phyloP scores from a whole-genome alignment of 2,888 invertebrate genomes.

The Apeira syringaria region DNA sequence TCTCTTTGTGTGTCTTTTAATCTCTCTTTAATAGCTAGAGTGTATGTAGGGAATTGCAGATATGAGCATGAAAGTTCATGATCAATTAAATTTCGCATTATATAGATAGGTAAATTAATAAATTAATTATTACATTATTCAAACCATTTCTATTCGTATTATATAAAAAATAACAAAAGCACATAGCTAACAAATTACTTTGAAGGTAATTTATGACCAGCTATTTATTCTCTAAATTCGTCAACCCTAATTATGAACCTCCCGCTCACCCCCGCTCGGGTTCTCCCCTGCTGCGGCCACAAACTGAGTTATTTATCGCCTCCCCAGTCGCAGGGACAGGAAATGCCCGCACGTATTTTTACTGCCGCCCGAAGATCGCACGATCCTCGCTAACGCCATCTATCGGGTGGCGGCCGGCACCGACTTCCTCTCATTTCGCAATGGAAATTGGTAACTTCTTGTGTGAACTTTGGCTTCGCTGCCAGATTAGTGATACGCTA shows the following conservation, averaged over 20 bases:
- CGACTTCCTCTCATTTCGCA: constrained; percentile 17
- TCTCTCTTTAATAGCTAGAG: no score
- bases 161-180: no score
- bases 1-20: no score
- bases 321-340: constrained; percentile 68
- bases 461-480: constrained; percentile 11
- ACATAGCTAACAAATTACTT: no score
- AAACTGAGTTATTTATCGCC: constrained; percentile 82
- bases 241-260: constrained; percentile 19
- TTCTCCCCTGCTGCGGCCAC: constrained; percentile 65
- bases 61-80: no score
- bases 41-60: no score
- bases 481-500: constrained; percentile 17
- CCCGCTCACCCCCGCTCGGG: constrained; percentile 32
- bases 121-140: no score
- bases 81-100: no score
- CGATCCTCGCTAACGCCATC: constrained; percentile 59
- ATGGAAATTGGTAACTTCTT: constrained; percentile 27
- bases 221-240: no score
- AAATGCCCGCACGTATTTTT: constrained; percentile 81
- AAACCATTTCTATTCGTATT: no score
- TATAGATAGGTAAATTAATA: no score
- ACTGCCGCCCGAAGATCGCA: constrained; percentile 64
- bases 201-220: no score
- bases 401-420: constrained; percentile 50